These are phyloP conservation scores for Petroica traversi DNA, from an alignment of 2,113 vertebrate genomes.

Conservation along the genomic window DNA sequence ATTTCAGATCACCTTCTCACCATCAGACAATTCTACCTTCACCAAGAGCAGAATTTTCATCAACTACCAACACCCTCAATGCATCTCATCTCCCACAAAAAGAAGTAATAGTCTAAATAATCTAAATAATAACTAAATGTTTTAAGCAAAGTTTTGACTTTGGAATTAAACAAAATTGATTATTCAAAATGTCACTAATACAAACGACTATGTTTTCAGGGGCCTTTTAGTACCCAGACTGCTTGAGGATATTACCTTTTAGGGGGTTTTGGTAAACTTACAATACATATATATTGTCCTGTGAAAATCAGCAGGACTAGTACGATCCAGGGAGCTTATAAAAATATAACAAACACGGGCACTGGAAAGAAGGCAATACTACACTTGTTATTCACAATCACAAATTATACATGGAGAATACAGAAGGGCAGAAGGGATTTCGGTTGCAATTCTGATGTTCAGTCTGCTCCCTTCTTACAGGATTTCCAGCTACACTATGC, in stretches of 20 bases:
- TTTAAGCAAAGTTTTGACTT: background rate
- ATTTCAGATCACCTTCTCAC: background rate
- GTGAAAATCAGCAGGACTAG: background rate
- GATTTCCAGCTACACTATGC: background rate
- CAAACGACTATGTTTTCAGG: background rate
- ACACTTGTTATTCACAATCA: background rate
- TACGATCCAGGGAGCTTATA: background rate
- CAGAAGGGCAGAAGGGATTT: background rate
- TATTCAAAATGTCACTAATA: background rate
- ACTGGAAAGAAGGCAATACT: background rate
- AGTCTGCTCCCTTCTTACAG: background rate
- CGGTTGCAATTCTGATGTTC: background rate
- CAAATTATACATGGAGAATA: background rate
- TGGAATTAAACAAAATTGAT: background rate
- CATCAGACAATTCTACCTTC: background rate
- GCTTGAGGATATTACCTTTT: background rate
- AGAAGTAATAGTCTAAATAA: background rate
- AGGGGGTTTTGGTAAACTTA: background rate
- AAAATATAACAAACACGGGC: background rate
- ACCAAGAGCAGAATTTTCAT: background rate
- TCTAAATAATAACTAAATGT: background rate
- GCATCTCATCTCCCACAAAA: background rate
- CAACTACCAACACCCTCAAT: background rate
- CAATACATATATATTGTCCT: background rate
- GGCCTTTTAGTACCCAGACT: background rate